Evolutionary conservation across 2,113 vertebrate genomes (phyloP).

Genomic region (Cnemophilus loriae): DNA sequence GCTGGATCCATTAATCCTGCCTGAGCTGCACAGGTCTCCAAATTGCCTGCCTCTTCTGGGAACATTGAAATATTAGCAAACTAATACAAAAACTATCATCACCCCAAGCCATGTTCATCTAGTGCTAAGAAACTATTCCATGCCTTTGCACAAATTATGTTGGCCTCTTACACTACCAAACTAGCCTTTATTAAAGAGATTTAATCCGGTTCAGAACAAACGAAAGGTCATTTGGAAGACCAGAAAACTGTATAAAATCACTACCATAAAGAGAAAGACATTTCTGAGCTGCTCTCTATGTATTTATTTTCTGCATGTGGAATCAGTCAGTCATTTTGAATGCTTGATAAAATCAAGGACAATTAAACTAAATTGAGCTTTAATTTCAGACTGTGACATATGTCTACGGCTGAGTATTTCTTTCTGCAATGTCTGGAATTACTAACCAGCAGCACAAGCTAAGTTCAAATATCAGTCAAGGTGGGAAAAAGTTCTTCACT

Average conservation of each 20-base stretch:
- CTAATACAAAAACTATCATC: not conserved
- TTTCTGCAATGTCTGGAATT: constrained; percentile 68
- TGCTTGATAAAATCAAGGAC: constrained; percentile 75
- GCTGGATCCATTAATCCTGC: not conserved
- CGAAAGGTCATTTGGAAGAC: not conserved
- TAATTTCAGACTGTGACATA: constrained; percentile 70
- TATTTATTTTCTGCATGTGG: constrained; percentile 68
- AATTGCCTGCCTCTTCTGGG: not conserved
- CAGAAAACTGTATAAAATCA: not conserved
- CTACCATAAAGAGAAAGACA: not conserved
- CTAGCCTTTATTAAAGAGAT: not conserved
- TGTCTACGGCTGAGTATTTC: constrained; percentile 57
- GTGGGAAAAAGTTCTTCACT: constrained; percentile 29
- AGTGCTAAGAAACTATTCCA: not conserved
- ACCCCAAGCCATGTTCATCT: not conserved
- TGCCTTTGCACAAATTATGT: not conserved
- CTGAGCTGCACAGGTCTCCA: not conserved
- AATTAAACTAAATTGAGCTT: constrained; percentile 77
- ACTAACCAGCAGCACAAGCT: constrained; percentile 53
- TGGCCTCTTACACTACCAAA: not conserved
- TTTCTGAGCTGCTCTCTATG: constrained; percentile 45
- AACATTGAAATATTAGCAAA: not conserved
- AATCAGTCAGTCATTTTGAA: constrained; percentile 71
- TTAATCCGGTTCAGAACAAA: constrained; percentile 5
- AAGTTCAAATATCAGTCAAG: constrained; percentile 36